Evolutionary conservation across 2,797 vertebrate genomes (phyloP).

Genomic region (Gephyroberyx darwinii): DNA sequence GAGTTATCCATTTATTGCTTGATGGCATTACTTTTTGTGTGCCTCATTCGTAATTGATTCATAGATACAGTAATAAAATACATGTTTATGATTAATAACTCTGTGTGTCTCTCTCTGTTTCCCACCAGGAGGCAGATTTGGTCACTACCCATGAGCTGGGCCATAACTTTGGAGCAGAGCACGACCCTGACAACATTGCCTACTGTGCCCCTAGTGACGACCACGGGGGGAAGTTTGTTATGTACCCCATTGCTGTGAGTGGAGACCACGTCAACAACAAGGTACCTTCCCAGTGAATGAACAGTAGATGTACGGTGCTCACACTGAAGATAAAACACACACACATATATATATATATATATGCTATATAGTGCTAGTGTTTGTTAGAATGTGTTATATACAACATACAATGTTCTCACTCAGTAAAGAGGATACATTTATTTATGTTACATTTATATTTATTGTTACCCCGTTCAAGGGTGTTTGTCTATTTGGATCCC

Average conservation of each 20-base stretch:
- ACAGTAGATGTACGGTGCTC: neutral
- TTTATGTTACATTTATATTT: too few relatives aligned
- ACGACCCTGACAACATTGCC: conserved; percentile 91
- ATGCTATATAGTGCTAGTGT: neutral
- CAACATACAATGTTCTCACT: neutral
- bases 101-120: conserved; percentile 11
- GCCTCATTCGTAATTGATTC: neutral
- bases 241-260: conserved; percentile 99
- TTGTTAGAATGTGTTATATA: neutral
- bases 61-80: neutral
- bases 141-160: conserved; percentile 98
- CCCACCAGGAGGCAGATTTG: conserved; percentile 93
- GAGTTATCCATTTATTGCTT: neutral
- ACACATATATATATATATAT: too few relatives aligned
- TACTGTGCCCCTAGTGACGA: conserved; percentile 93
- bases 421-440: neutral
- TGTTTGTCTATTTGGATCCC: too few relatives aligned
- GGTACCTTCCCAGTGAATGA: conserved; percentile 74
- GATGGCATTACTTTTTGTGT: neutral
- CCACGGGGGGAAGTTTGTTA: conserved; percentile 93
- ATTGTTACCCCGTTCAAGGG: too few relatives aligned
- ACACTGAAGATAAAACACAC: neutral
- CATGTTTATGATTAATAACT: neutral
- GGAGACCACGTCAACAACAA: conserved; percentile 97
- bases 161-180: conserved; percentile 98